These are phyloP conservation scores for Muscicapa adusta DNA, from an alignment of 2,113 vertebrate species.

Conservation along the genomic window DNA sequence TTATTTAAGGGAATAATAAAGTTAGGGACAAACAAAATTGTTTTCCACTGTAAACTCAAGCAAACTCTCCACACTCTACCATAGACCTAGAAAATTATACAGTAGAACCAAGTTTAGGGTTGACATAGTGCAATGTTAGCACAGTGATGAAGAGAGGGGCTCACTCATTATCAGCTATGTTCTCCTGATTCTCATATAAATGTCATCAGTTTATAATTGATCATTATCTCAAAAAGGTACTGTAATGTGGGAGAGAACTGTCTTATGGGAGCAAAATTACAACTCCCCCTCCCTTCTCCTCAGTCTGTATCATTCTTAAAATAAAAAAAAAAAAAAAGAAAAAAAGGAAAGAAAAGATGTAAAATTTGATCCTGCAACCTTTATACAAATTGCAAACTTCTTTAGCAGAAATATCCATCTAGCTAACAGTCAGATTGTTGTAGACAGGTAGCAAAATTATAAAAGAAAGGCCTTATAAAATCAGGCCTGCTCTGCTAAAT, in stretches of 20 bases:
- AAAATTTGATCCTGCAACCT: neutral
- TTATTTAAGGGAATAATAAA: neutral
- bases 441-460: too few species aligned
- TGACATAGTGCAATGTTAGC: neutral
- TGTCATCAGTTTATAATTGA: neutral
- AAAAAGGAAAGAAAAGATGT: neutral
- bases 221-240: neutral
- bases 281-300: neutral
- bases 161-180: neutral
- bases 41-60: neutral
- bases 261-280: neutral
- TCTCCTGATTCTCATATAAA: neutral
- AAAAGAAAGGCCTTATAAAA: too few species aligned
- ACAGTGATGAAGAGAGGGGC: neutral
- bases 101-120: neutral
- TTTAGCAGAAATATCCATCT: neutral
- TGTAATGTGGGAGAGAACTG: neutral
- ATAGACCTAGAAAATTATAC: neutral
- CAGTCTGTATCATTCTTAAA: neutral
- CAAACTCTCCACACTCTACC: neutral
- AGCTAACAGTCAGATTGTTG: neutral
- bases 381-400: neutral
- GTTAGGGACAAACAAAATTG: neutral
- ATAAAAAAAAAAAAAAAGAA: neutral
- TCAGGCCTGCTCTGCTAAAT: too few species aligned